phyloP scores from a whole-genome alignment of 2,888 invertebrate genomes.

The Machimus atricapillus region DNA sequence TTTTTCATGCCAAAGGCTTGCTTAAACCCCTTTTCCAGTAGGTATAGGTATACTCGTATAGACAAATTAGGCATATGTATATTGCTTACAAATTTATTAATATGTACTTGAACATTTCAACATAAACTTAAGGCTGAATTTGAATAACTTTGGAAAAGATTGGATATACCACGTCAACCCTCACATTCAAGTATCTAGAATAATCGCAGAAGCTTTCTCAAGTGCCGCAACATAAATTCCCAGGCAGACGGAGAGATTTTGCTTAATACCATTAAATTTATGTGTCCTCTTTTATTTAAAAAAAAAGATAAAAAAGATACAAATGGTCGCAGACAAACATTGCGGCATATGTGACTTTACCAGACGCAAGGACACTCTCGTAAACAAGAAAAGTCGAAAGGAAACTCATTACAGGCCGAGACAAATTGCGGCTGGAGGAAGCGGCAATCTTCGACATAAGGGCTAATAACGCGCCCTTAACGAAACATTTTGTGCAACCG shows the following conservation, averaged over 20 bases:
- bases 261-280: neutral
- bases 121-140: too few species aligned
- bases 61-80: too few species aligned
- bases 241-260: neutral
- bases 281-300: neutral
- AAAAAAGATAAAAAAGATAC: neutral
- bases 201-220: neutral
- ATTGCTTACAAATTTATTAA: too few species aligned
- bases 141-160: too few species aligned
- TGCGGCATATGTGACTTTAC: neutral
- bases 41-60: too few species aligned
- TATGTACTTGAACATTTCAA: too few species aligned
- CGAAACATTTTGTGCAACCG: constrained; percentile 39
- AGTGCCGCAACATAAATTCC: neutral
- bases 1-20: too few species aligned
- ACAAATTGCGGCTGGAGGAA: constrained; percentile 16
- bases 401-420: constrained; percentile 19
- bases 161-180: neutral
- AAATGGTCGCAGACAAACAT: neutral
- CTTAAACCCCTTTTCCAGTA: too few species aligned
- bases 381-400: neutral
- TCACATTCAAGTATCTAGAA: neutral
- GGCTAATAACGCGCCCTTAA: constrained; percentile 20
- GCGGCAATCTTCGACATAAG: neutral
- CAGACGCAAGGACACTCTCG: neutral